phyloP scores from a whole-genome alignment of 2,888 invertebrate genomes.

The Callimorpha dominula region DNA sequence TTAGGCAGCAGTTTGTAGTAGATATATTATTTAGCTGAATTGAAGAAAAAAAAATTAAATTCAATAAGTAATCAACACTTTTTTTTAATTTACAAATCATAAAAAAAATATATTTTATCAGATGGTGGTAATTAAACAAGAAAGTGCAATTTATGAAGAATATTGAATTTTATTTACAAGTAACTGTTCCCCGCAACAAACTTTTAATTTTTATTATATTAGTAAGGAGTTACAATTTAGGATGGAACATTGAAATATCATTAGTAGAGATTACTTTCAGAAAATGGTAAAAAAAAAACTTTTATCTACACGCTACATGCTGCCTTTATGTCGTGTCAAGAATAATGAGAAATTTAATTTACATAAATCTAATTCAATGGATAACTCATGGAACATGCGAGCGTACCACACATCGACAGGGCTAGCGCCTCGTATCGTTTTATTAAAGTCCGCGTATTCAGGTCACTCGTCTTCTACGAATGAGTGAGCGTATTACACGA shows the following conservation, averaged over 20 bases:
- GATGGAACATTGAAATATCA: background rate
- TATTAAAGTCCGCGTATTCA: constrained; percentile 46
- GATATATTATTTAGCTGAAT: too few relatives aligned
- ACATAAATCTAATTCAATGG: background rate
- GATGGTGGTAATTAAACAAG: background rate
- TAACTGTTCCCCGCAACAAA: background rate
- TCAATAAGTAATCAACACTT: too few relatives aligned
- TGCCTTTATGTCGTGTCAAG: background rate
- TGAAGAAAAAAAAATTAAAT: too few relatives aligned
- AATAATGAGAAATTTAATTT: background rate
- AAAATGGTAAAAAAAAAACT: background rate
- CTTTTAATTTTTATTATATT: background rate
- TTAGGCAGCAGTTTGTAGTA: too few relatives aligned
- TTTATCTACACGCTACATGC: too few relatives aligned
- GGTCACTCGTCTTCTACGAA: constrained; percentile 14
- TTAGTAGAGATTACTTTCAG: background rate
- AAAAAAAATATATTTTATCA: too few relatives aligned
- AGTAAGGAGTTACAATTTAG: background rate
- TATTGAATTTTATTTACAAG: background rate
- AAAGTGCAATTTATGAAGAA: background rate
- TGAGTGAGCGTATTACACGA: background rate
- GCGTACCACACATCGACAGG: constrained; percentile 5
- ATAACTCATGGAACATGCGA: background rate
- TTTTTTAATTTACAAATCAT: too few relatives aligned
- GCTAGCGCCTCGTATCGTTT: constrained; percentile 24